A percentile compares a stretch with the other conserved stretches of the same genome.
These are phyloP conservation scores for Cremastinae sp. DNA, from an alignment of 2,888 invertebrate genomes.

Conservation along the genomic window DNA sequence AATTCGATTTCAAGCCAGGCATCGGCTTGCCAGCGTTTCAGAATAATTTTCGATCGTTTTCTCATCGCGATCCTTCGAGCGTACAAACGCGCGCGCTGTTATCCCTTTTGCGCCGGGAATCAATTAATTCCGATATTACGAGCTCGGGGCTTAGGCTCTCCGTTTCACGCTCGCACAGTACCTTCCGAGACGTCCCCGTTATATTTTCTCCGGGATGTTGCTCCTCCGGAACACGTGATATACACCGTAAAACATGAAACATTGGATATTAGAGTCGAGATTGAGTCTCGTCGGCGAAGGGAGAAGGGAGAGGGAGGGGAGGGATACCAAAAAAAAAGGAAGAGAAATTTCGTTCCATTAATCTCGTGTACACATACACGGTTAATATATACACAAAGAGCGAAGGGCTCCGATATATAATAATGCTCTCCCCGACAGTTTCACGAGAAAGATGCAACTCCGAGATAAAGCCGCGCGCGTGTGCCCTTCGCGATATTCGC, in stretches of 20 bases:
- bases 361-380: slow-evolving; percentile 11
- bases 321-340: slow-evolving; percentile 11
- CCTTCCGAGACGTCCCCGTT: slow-evolving; percentile 22
- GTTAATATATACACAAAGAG: slow-evolving; percentile 9
- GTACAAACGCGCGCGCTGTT: slow-evolving; percentile 43
- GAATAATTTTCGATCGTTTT: slow-evolving; percentile 46
- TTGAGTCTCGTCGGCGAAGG: slow-evolving; percentile 69
- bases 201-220: slow-evolving; percentile 27
- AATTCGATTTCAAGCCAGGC: slow-evolving; percentile 4
- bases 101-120: slow-evolving; percentile 55
- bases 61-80: slow-evolving; percentile 43
- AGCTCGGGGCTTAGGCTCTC: slow-evolving; percentile 36
- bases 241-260: slow-evolving; percentile 68
- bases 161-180: slow-evolving; percentile 16
- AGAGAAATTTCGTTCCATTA: slow-evolving; percentile 57
- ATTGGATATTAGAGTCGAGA: slow-evolving; percentile 76
- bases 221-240: slow-evolving; percentile 41
- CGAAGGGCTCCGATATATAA: slow-evolving; percentile 42
- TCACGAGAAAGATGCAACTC: slow-evolving; percentile 60
- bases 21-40: slow-evolving; percentile 27
- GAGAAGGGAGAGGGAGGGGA: slow-evolving; percentile 9
- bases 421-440: slow-evolving; percentile 32
- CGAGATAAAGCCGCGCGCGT: slow-evolving; percentile 59
- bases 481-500: slow-evolving; percentile 59
- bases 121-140: slow-evolving; percentile 63